phyloP scores from a whole-genome alignment of 2,888 invertebrate species.

The Luffia ferchaultella region DNA sequence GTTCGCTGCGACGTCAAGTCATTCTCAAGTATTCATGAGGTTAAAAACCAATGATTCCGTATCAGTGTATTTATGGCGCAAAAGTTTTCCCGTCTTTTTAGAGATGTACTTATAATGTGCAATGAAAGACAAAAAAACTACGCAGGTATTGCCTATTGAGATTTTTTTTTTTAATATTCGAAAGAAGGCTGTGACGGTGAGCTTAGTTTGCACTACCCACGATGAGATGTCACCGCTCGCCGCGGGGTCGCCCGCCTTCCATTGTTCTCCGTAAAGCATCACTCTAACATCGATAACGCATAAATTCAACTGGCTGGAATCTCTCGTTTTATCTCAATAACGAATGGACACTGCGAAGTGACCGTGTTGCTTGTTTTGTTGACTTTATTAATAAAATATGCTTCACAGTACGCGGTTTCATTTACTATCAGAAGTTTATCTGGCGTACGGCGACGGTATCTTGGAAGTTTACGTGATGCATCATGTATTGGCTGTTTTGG shows the following conservation, averaged over 20 bases:
- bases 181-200: too few species aligned
- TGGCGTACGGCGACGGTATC: not conserved
- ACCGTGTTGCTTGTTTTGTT: slow-evolving; percentile 55
- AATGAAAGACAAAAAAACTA: too few species aligned
- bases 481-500: too few species aligned
- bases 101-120: too few species aligned
- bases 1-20: too few species aligned
- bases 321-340: slow-evolving; percentile 64
- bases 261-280: slow-evolving; percentile 52
- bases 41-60: too few species aligned
- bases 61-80: too few species aligned
- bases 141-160: too few species aligned
- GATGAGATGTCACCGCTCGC: slow-evolving; percentile 34
- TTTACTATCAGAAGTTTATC: slow-evolving; percentile 34
- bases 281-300: slow-evolving; percentile 56
- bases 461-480: too few species aligned
- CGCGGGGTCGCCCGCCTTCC: slow-evolving; percentile 60
- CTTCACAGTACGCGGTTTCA: slow-evolving; percentile 39
- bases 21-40: too few species aligned
- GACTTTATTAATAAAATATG: slow-evolving; percentile 63
- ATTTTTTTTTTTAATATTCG: too few species aligned
- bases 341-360: slow-evolving; percentile 65
- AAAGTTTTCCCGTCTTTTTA: too few species aligned
- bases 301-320: slow-evolving; percentile 58
- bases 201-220: not conserved